Evolutionary conservation across 2,888 invertebrate species (phyloP).

Genomic region (Loripinus fragilis): DNA sequence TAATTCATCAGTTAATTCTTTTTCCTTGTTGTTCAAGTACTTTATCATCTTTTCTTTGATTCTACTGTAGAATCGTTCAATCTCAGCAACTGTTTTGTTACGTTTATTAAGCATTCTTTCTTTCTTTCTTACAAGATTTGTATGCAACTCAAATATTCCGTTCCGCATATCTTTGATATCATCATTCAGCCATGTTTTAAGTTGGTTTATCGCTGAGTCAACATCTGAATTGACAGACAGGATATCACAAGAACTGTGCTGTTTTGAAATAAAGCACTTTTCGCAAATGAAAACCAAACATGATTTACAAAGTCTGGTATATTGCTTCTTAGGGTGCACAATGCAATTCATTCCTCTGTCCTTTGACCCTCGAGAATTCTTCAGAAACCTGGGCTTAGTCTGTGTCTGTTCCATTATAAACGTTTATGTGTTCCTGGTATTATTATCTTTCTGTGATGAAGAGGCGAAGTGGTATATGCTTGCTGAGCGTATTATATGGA

Average conservation of each 20-base stretch:
- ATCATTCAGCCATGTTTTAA: slow-evolving; percentile 21
- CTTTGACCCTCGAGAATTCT: not conserved
- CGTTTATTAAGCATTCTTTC: slow-evolving; percentile 49
- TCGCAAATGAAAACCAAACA: slow-evolving; percentile 52
- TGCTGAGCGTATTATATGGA: too few species aligned
- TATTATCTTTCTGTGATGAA: too few species aligned
- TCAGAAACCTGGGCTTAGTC: not conserved
- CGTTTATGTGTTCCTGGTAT: too few species aligned
- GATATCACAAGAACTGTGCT: slow-evolving; percentile 37
- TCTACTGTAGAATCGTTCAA: slow-evolving; percentile 42
- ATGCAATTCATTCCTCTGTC: slow-evolving; percentile 1
- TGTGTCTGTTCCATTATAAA: not conserved
- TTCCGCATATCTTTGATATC: slow-evolving; percentile 33
- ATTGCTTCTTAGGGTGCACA: slow-evolving; percentile 16
- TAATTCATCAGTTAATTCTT: slow-evolving; percentile 28
- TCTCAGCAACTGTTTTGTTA: slow-evolving; percentile 43
- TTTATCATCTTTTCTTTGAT: slow-evolving; percentile 34
- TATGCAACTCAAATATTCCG: slow-evolving; percentile 33
- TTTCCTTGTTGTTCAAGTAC: slow-evolving; percentile 44
- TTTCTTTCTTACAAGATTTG: slow-evolving; percentile 31
- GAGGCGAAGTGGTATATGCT: too few species aligned
- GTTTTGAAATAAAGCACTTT: slow-evolving; percentile 32
- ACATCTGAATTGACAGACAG: slow-evolving; percentile 24
- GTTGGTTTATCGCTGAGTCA: slow-evolving; percentile 9
- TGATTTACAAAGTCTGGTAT: slow-evolving; percentile 35